Base-by-base conservation (phyloP, 1,140 invertebrate genomes). In the Pemphigus obesinymphae region DNA sequence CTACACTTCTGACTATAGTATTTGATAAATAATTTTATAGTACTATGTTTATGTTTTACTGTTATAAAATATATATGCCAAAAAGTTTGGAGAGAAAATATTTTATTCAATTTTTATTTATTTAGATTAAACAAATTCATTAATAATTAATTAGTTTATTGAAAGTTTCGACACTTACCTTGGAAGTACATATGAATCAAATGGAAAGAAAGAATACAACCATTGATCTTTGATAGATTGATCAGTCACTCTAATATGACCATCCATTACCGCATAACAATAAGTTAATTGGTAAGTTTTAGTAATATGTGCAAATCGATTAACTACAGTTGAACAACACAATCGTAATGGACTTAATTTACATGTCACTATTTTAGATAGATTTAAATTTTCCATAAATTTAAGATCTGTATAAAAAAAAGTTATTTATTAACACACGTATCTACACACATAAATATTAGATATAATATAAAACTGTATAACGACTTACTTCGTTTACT, bases 281-380 rank as follows among this genome's bases (percentile, higher is more conserved):
- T 97, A 97, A 4, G 94, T 95, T 66, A 98, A 88, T 86, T 97
- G 96, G 87, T 97, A 93, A 23, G 91, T 91, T 84, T 93, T 90
- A 2, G 94, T 92, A 7, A 96, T 90, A 0, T 92, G 91, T 2
- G 95, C 93, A 88, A 98, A 98, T 34, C 93, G 93, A 84, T 92
- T 91, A 0, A 93, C 91, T 23, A 98, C 90, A 23, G 92, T 89
- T 0, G 91, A 90, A 66, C 93, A 89, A 86, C 95, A 96, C 1
- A 92, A 90, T 78, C 91, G 89, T 23, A 98, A 87, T 2, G 96
- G 96, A 88, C 98, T 98, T 82, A 98, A 88, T 78, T 91, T 88
- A 85, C 92, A 93, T 3, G 92, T 93, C 3, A 97, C 91, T 50
- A 98, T 91, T 84, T 94, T 92, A 0, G 93, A 91, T 43, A 97